These are phyloP conservation scores for Chitala chitala DNA, from an alignment of 2,113 vertebrate genomes.

Conservation along the genomic window DNA sequence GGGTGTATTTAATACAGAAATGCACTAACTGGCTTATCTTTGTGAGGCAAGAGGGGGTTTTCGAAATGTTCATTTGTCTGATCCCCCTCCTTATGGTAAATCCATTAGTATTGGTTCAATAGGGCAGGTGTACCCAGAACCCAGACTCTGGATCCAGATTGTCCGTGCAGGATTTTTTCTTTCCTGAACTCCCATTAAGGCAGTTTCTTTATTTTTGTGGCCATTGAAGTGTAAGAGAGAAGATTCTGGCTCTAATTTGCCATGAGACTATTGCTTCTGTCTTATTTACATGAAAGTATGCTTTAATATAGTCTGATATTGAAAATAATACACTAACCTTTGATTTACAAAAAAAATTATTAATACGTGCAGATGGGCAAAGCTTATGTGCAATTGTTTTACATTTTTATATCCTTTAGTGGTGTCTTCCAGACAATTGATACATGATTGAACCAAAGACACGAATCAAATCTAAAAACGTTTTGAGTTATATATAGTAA, in stretches of 20 bases:
- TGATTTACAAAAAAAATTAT: slow-evolving; percentile 30
- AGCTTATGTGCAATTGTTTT: slow-evolving; percentile 21
- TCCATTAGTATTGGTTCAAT: too few relatives aligned
- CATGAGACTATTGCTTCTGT: slow-evolving; percentile 62
- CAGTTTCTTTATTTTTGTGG: slow-evolving; percentile 70
- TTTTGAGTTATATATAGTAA: too few relatives aligned
- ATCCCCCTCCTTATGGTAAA: slow-evolving; percentile 45
- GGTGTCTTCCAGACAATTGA: too few relatives aligned
- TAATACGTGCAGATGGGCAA: slow-evolving; percentile 22
- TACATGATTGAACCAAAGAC: too few relatives aligned
- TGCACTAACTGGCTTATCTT: slow-evolving; percentile 20
- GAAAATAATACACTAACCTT: slow-evolving; percentile 37
- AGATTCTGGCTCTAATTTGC: slow-evolving; percentile 66
- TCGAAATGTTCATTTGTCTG: slow-evolving; percentile 70
- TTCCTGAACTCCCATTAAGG: slow-evolving; percentile 69
- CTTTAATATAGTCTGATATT: slow-evolving; percentile 48
- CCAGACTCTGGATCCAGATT: slow-evolving; percentile 59
- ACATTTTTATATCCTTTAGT: slow-evolving; percentile 5
- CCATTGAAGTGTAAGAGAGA: slow-evolving; percentile 66
- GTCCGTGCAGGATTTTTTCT: slow-evolving; percentile 72
- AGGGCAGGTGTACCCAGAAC: background rate
- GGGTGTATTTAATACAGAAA: slow-evolving; percentile 28
- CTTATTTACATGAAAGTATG: slow-evolving; percentile 50
- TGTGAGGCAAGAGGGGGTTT: slow-evolving; percentile 23
- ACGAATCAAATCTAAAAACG: too few relatives aligned